These are phyloP conservation scores for Calephelis virginiensis DNA, from an alignment of 1,140 invertebrate genomes.

Conservation along the genomic window DNA sequence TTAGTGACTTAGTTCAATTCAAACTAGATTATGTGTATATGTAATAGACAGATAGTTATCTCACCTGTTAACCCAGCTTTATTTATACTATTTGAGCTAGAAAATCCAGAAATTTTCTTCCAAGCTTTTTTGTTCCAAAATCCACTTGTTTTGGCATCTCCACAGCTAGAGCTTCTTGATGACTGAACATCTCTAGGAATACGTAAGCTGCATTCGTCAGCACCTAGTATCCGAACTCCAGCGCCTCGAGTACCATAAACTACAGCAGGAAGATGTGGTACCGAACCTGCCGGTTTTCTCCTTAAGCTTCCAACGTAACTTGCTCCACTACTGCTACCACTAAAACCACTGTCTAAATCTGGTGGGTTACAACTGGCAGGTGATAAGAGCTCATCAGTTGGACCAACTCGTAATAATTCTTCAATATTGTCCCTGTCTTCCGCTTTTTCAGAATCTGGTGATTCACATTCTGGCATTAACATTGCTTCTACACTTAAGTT, in stretches of 20 bases:
- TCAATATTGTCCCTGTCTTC: conserved; percentile 81
- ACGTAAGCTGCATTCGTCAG: conserved; percentile 60
- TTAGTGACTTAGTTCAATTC: not conserved
- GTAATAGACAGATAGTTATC: conserved; percentile 37
- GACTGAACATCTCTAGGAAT: conserved; percentile 56
- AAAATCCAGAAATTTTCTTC: conserved; percentile 87
- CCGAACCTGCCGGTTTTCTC: conserved; percentile 76
- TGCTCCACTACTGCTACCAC: conserved; percentile 87
- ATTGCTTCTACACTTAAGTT: conserved; percentile 93
- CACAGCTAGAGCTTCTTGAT: conserved; percentile 70
- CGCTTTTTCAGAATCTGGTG: conserved; percentile 69
- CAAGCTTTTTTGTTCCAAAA: conserved; percentile 87
- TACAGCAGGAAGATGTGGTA: conserved; percentile 75
- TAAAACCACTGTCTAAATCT: conserved; percentile 89
- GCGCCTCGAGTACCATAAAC: conserved; percentile 72
- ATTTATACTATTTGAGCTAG: conserved; percentile 82
- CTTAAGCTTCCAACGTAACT: conserved; percentile 85
- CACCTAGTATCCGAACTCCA: conserved; percentile 62
- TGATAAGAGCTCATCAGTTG: conserved; percentile 85
- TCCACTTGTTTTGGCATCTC: conserved; percentile 75
- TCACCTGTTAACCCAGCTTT: conserved; percentile 81
- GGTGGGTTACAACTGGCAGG: conserved; percentile 82
- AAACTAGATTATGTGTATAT: conserved; percentile 10
- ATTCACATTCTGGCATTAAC: conserved; percentile 85
- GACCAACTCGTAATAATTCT: conserved; percentile 83